A percentile compares a stretch with the other conserved stretches of the same genome.
Evolutionary conservation across 2,888 invertebrate genomes (phyloP).

Genomic region (Cremastobaeus sp.): DNA sequence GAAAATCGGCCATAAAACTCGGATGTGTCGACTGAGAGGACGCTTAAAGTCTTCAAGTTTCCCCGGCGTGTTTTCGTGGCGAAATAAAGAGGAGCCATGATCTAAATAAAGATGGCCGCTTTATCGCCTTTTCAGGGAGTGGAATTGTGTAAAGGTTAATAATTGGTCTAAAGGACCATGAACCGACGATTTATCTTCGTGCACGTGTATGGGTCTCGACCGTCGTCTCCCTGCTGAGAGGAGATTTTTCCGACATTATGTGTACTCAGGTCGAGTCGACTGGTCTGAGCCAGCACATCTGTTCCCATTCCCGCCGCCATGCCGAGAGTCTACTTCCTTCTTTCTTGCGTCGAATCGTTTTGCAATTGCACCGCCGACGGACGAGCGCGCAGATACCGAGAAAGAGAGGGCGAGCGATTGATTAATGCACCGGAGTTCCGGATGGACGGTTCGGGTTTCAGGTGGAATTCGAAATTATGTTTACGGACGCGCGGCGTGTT

Average conservation of each 20-base stretch:
- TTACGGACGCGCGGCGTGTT: constrained; percentile 2
- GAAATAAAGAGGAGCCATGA: too few species aligned
- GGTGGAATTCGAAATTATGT: constrained; percentile 31
- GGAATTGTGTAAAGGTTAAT: not conserved
- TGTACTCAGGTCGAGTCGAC: constrained; percentile 12
- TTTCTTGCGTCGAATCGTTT: constrained; percentile 18
- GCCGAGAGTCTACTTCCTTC: constrained; percentile 31
- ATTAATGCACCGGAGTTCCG: constrained; percentile 28
- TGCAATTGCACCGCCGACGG: constrained; percentile 32
- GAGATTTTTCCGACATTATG: constrained; percentile 10
- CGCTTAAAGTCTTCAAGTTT: too few species aligned
- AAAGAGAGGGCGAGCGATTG: constrained; percentile 25
- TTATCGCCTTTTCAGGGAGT: too few species aligned
- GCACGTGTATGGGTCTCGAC: not conserved
- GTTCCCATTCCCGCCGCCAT: constrained; percentile 21
- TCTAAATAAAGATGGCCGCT: too few species aligned
- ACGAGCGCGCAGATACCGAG: constrained; percentile 16
- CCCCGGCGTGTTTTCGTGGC: too few species aligned
- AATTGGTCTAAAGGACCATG: not conserved
- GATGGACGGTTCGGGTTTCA: constrained; percentile 23
- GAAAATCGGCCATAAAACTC: too few species aligned
- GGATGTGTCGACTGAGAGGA: too few species aligned
- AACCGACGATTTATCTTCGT: not conserved
- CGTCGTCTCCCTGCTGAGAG: not conserved
- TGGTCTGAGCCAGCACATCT: constrained; percentile 38